Evolutionary conservation across 2,113 vertebrate species (phyloP), one percentile per base, ranked within the genome.

Genomic region (Tyrannus savana): DNA sequence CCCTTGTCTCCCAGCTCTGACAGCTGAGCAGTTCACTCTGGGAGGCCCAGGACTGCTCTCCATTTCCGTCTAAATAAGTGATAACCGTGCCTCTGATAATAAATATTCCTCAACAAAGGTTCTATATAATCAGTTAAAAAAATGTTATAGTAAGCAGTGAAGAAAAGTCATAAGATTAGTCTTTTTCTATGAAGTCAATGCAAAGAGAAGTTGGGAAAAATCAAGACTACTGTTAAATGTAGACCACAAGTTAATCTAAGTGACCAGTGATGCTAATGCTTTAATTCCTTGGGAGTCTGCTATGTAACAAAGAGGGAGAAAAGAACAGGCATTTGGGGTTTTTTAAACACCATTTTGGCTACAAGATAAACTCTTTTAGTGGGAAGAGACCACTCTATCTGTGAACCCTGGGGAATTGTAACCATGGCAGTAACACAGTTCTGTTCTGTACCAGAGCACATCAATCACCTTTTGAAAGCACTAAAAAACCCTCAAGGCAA

Each of bases 1-100:
- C 5, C 37, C 9, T 25, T 11, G 2, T 42, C 7, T 12, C 21
- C 18, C 42, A 3, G 19, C 11, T 37, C 50, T 22, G 28, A 5
- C 10, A 19, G 27, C 12, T 3, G 1, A 33, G n/a, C 19, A 19
- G 33, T 1, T 71, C 31, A 2, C 11, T 12, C 6, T 6, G 5
- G 2, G 10, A 35, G 17, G 14, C 33, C 10, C n/a, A 10, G 16
- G 4, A 4, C 17, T 59, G 19, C 46, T 31, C 19, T 13, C 14
- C 6, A 17, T 68, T 73, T 47, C 46, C 18, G 19, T 18, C 33
- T 25, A 23, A 89, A 46, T 11, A 55, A 79, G 33, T 14, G 0
- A 41, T 25, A 47, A 39, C 42, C 0, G 0, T 1, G 3, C 7
- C 8, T 41, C 42, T 63, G 39, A 21, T n/a, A 55, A 46, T 24